Base-by-base conservation (phyloP, 2,888 invertebrate genomes). In the Seira sanloemensis region DNA sequence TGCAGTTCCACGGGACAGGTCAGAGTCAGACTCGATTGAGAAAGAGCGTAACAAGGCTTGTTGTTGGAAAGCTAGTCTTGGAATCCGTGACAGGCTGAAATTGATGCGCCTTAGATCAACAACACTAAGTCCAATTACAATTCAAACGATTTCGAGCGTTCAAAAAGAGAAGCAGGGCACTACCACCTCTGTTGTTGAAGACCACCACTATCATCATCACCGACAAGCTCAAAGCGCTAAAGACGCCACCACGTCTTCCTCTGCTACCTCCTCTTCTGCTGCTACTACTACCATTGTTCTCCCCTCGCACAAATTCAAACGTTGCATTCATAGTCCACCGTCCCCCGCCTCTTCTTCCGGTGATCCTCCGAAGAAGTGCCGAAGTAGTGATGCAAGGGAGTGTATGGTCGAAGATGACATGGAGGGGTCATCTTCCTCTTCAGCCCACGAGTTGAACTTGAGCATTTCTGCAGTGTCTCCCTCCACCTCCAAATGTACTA, bases 1-100 rank as follows among this genome's bases (percentile, higher is more conserved):
- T 87, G 86, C 85, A 85, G 87, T 82, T 71, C 84, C 86, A 77
- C 83, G 86, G 85, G 84, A 85, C 85, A 86, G 82, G 79, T 87
- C 87, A 86, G 78, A 86, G 73, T 84, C 84, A 73, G 85, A 87
- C 79, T 79, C 85, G 72, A 77, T 73, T 73, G 83, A 83, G 77
- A 80, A 74, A 78, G 83, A 77, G 73, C 81, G 75, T 78, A 78
- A 69, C 62, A 76, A 76, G 82, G 69, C 77, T 77, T 82, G 82
- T 82, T 82, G 82, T 82, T 82, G 82, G 82, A 81, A 81, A 74
- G 81, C 81, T 81, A 77, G 77, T 78, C 81, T 78, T 78, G 85
- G 85, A 85, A 85, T 76, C 76, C 76, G 85, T 77, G 85, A 85
- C 69, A 85, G 81, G 81, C 85, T 81, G 77, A 85, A 81, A 82